These are phyloP conservation scores for Rachycentron canadum DNA, from an alignment of 2,797 vertebrate species.

Conservation along the genomic window DNA sequence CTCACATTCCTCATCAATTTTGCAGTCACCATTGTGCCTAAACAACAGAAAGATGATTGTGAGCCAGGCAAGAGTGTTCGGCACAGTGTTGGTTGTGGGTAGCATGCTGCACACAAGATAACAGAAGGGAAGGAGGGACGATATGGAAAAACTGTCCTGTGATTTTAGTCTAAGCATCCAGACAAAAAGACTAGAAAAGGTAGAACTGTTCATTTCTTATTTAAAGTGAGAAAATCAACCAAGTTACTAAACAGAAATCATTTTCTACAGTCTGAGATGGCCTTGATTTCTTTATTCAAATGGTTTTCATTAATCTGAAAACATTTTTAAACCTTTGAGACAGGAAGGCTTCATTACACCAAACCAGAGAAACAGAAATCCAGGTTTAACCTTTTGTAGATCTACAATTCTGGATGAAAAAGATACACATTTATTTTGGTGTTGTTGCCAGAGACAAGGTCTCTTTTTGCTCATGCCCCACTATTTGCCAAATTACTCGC, in stretches of 20 bases:
- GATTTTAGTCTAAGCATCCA: background rate
- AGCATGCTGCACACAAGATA: conserved; percentile 5
- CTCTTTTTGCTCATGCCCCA: conserved; percentile 53
- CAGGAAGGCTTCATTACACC: conserved; percentile 18
- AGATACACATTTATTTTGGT: conserved; percentile 44
- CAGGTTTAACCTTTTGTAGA: conserved; percentile 22
- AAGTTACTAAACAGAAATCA: background rate
- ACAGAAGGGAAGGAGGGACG: conserved; percentile 3
- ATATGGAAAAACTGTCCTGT: conserved; percentile 1
- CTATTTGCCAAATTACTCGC: conserved; percentile 68
- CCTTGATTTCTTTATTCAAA: conserved; percentile 15
- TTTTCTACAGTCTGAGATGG: background rate
- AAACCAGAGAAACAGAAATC: conserved; percentile 8
- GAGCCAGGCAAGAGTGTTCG: background rate
- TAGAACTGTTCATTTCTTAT: background rate
- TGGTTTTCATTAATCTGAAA: conserved; percentile 21
- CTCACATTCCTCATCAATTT: conserved; percentile 59
- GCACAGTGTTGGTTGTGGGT: background rate
- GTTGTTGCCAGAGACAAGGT: conserved; percentile 51
- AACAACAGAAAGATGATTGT: conserved; percentile 52
- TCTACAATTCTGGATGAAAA: conserved; percentile 29
- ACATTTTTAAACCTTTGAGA: conserved; percentile 5
- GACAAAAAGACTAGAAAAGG: no score
- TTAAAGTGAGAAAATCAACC: background rate
- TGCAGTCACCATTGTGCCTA: conserved; percentile 48